Base-by-base conservation (phyloP, 2,113 vertebrate species). In the Pseudorasbora parva region DNA sequence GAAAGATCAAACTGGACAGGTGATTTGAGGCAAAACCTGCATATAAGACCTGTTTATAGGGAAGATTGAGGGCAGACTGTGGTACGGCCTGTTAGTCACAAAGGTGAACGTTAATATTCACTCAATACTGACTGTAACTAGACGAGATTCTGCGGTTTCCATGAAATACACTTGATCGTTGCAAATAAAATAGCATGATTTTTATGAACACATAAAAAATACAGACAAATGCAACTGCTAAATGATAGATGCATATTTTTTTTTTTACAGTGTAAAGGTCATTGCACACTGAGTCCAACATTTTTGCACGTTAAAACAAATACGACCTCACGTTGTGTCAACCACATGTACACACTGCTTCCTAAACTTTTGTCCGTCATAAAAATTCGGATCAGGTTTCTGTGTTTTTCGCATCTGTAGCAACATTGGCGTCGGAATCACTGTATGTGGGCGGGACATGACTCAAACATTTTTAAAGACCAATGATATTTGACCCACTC, bases 1-100 rank as follows among this genome's bases (percentile, higher is more conserved):
- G 59, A 66, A 49, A 79, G 23, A 79, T 47, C 60, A 64, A 64
- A 30, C 59, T 79, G 78, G 78, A 79, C 59, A 62, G 25, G 56
- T 60, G 37, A 43, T 62, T 8, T 23, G 37, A 72, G n/a, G 10
- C 14, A 69, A 79, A 37, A 45, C 64, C 47, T 68, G 17, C 72
- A 56, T 69, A 47, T 74, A 47, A 27, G 21, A 49, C 14, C 33
- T 14, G 59, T 79, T 49, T 66, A 37, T 33, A 6, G 8, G 15
- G 21, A 9, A 45, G n/a, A 43, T 1, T 8, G 3, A 15, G 4
- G 68, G 4, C 14, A 9, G 4, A 14, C 14, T 45, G 11, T 4
- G n/a, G 4, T 41, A n/a, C 1, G 17, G 73, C 49, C 15, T 56
- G 43, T 54, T 54, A 21, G 27, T 27, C 19, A 57, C 30, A 41